Percentiles rank a stretch among this genome's conserved stretches.
phyloP scores from a whole-genome alignment of 2,797 vertebrate species.

The Gallinago solitaria region DNA sequence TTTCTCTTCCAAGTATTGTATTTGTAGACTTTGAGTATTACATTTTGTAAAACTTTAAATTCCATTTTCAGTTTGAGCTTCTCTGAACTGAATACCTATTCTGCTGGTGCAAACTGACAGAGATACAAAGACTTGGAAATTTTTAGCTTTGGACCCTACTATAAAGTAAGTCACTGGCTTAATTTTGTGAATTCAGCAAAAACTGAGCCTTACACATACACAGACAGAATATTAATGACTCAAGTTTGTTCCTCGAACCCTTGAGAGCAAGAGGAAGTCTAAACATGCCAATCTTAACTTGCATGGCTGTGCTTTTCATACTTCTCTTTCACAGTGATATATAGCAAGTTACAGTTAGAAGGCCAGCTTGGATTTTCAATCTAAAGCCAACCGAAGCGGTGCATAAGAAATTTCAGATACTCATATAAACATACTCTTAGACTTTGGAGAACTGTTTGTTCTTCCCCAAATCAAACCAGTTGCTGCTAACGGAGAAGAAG shows the following conservation, averaged over 20 bases:
- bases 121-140: not conserved
- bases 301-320: conserved; percentile 19
- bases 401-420: not conserved
- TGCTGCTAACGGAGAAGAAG: not conserved
- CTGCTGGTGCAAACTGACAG: not conserved
- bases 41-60: not conserved
- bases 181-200: conserved; percentile 43
- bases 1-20: not conserved
- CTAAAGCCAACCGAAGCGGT: not conserved
- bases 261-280: conserved; percentile 26
- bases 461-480: not conserved
- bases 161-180: not conserved
- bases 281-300: conserved; percentile 41
- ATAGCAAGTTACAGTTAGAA: not conserved
- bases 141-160: not conserved
- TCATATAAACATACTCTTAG: not conserved
- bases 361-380: conserved; percentile 13
- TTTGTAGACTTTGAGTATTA: not conserved
- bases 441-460: not conserved
- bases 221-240: conserved; percentile 45
- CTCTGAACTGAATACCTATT: not conserved
- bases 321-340: conserved; percentile 3
- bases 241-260: not conserved
- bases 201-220: not conserved
- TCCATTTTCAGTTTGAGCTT: not conserved